Conservation (phyloP, 2,113 vertebrate species). For the Dipodomys ordii region DNA sequence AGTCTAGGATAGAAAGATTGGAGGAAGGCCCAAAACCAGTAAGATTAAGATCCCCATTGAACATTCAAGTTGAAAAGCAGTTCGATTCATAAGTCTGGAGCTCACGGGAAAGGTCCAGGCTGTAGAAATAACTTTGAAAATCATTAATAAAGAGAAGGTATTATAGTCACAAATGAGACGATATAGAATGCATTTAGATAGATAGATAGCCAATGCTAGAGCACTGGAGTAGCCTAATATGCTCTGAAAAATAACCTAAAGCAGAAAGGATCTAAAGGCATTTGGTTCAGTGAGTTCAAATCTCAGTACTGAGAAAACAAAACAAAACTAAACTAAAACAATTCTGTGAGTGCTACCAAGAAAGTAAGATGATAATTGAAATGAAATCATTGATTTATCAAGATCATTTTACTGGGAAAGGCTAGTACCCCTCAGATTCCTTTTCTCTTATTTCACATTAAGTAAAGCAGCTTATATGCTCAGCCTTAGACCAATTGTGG, state of each 20-base stretch:
- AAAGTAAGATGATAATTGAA: neutral
- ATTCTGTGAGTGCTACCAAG: neutral
- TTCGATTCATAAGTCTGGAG: neutral
- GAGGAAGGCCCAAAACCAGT: neutral
- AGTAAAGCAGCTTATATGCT: neutral
- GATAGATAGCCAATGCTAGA: neutral
- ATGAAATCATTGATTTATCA: neutral
- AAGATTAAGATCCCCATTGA: slow-evolving; percentile 13
- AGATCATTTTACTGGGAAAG: neutral
- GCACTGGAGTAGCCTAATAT: neutral
- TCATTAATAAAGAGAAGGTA: neutral
- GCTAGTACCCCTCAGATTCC: neutral
- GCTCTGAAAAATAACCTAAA: too few species aligned
- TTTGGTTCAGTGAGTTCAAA: too few species aligned
- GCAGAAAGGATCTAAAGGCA: too few species aligned
- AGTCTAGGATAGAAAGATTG: neutral
- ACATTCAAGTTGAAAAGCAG: slow-evolving; percentile 9
- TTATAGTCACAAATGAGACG: slow-evolving; percentile 1
- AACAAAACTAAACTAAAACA: neutral
- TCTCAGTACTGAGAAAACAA: too few species aligned
- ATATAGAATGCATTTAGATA: neutral
- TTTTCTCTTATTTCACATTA: neutral
- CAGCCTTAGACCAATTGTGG: neutral
- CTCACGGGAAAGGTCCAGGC: neutral
- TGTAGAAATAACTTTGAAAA: slow-evolving; percentile 6